These are phyloP conservation scores for Plemyria rubiginata DNA, from an alignment of 2,888 invertebrate genomes.

Conservation along the genomic window DNA sequence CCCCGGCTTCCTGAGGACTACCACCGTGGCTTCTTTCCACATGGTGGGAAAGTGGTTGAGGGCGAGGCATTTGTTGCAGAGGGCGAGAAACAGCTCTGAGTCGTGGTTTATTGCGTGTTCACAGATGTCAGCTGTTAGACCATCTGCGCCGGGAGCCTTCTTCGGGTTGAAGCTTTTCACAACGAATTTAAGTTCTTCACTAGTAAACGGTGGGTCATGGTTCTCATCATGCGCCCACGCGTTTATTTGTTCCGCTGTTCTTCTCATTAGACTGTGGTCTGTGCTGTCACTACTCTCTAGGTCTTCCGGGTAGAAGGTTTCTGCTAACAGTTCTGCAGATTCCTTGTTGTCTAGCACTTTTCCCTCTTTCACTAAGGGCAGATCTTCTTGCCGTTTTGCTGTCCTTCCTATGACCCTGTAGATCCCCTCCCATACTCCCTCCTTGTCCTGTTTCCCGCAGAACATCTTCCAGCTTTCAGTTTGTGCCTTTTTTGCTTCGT, in stretches of 20 bases:
- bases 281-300: neutral
- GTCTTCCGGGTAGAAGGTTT: conserved; percentile 30
- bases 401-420: too few species aligned
- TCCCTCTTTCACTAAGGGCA: too few species aligned
- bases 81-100: conserved; percentile 12
- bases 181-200: conserved; percentile 8
- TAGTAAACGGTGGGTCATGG: conserved; percentile 36
- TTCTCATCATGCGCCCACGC: conserved; percentile 1
- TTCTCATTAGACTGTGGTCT: conserved; percentile 15
- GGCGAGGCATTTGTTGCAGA: too few species aligned
- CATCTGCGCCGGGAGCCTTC: neutral
- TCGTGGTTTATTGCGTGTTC: conserved; percentile 32
- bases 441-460: neutral
- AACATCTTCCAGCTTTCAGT: neutral
- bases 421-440: too few species aligned
- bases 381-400: neutral
- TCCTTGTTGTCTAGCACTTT: neutral
- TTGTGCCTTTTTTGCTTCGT: neutral
- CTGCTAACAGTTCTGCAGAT: conserved; percentile 17
- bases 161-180: too few species aligned
- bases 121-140: conserved; percentile 20
- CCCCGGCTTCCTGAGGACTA: too few species aligned
- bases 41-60: too few species aligned
- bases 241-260: conserved; percentile 16
- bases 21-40: too few species aligned